Conservation (phyloP, 2,888 invertebrate species). For the Crioceris asparagi region DNA sequence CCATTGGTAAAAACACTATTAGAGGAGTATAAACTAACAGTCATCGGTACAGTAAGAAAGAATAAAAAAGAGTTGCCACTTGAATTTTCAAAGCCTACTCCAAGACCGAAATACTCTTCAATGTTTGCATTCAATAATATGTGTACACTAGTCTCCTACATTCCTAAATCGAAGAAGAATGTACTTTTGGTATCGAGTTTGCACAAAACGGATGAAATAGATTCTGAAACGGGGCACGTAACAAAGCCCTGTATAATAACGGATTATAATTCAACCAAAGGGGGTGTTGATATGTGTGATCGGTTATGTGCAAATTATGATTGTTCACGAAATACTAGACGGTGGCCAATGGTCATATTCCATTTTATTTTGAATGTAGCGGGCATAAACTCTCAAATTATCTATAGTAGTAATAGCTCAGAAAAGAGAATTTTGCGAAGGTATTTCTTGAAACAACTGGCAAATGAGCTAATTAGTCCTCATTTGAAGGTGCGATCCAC, state of each 20-base stretch:
- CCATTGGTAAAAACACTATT: not conserved
- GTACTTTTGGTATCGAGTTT: not conserved
- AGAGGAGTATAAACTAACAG: not conserved
- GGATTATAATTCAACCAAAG: not conserved
- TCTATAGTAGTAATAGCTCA: too few species aligned
- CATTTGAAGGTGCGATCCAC: too few species aligned
- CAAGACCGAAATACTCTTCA: not conserved
- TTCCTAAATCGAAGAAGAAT: not conserved
- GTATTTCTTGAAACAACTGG: too few species aligned
- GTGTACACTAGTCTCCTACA: not conserved
- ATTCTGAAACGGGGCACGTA: not conserved
- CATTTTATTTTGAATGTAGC: constrained; percentile 1
- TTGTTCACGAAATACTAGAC: constrained; percentile 1
- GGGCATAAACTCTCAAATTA: constrained; percentile 3
- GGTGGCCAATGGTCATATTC: constrained; percentile 5
- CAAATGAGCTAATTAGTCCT: too few species aligned
- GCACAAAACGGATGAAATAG: not conserved
- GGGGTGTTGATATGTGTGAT: not conserved
- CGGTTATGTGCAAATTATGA: not conserved
- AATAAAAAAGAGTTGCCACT: constrained; percentile 1
- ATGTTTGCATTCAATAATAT: not conserved
- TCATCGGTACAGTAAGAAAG: not conserved
- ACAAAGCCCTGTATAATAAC: not conserved
- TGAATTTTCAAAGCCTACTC: not conserved
- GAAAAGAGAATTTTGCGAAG: too few species aligned